Base-by-base conservation (phyloP, 2,113 vertebrate species). In the Amazona guildingii region DNA sequence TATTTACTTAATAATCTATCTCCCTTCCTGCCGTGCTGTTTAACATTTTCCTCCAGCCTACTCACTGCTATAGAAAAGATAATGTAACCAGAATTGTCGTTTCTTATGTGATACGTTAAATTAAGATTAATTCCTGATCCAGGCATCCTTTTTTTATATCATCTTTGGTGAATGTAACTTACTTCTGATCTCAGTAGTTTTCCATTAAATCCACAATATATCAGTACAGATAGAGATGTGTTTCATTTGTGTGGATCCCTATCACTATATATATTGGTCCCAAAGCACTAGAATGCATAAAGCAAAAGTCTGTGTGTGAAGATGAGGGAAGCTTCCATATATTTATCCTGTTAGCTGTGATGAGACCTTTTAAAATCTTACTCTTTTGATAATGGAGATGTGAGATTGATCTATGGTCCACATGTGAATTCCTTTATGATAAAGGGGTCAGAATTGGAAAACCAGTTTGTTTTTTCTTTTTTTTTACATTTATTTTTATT, bases 1-100 rank as follows among this genome's bases (percentile, higher is more conserved):
- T 87, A 87, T 84, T 83, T 94, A 94, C 86, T 88, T 91, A 80
- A 93, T 54, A 69, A 55, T 48, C 83, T 95, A 72, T 92, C 85
- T 92, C 74, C 62, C 81, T 93, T 96, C 88, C 78, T 81, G 59
- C 54, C 3, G 1, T 87, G 83, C 63, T 88, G 43, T 78, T 94
- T 88, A 94, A 90, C 74, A 67, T 95, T 96, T 96, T 94, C 13
- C 57, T 89, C 66, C 67, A 86, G 41, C 25, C 49, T 93, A 69
- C 44, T 0, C 57, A 75, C 39, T 54, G 44, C 52, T 75, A 78
- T 10, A 66, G 61, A 88, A 87, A 49, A 75, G 41, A 70, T 66
- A 88, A 88, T 43, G 54, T 83, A 91, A 83, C 68, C 55, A 25
- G 57, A 95, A 84, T 67, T 96, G 44, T 24, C 28, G 54, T 92